Evolutionary conservation across 2,797 vertebrate genomes (phyloP), one percentile per base, ranked within the genome.

Genomic region (Eptatretus atami): DNA sequence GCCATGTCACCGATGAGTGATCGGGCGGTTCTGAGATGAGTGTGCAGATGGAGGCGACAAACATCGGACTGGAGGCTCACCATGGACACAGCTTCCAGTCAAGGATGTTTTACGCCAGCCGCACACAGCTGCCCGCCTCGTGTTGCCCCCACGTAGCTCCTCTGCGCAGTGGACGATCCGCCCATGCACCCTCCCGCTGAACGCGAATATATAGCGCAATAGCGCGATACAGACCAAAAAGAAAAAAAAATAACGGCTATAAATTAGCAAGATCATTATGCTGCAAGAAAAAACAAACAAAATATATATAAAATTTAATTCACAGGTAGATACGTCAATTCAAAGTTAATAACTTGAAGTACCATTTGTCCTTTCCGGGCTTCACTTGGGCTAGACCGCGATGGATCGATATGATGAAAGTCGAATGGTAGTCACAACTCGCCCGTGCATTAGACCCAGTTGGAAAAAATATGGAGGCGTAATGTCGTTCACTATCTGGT

Each of bases 21-120:
- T 10, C 8, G 24, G 31, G 31, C 3, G 15, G 55, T 60, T 12
- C 15, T 9, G 55, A n/a, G 55, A 60, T n/a, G 55, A 15, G 24
- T 74, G 71, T 78, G 82, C 83, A 93, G 84, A 77, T 76, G 82
- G 81, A 80, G 70, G 87, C 86, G n/a, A 94, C 82, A 98, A 96
- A 98, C 90, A 96, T 95, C 92, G 80, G 90, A 98, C 92, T 98
- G 90, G 96, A 98, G 96, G 92, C 92, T 72, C 70, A 65, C 74
- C 69, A 71, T 72, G 75, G 76, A 73, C 67, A 76, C 78, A 98
- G 92, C 92, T 98, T 98, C 92, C 92, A 98, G 92, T 98, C 92
- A 93, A 98, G 92, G 92, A 98, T 98, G 92, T 98, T 98, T 96
- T n/a, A n/a, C n/a, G n/a, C 96, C 92, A 98, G 81, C 73, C 73